These are phyloP conservation scores for Alauda arvensis DNA, from an alignment of 2,797 vertebrate genomes.

Conservation along the genomic window DNA sequence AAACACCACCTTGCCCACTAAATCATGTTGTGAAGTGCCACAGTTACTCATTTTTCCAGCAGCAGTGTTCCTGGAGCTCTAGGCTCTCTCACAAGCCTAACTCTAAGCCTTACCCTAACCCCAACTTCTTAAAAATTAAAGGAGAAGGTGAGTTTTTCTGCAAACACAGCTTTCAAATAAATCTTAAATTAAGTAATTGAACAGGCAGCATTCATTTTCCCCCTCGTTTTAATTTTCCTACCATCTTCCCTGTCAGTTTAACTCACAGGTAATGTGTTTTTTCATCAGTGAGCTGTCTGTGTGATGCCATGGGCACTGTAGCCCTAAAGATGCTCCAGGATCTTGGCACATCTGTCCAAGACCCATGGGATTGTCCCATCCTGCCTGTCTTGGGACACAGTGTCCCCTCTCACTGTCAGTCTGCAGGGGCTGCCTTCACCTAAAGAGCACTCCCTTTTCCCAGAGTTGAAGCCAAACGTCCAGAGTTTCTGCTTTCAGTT, in stretches of 20 bases:
- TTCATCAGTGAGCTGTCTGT: rapidly evolving
- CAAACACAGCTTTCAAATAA: conserved; percentile 22
- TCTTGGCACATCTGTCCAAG: not conserved
- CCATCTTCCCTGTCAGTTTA: not conserved
- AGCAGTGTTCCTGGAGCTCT: not conserved
- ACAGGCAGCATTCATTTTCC: not conserved
- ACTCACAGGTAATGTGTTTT: not conserved
- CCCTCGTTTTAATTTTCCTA: not conserved
- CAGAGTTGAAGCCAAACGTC: not conserved
- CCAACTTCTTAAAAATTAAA: conserved; percentile 17
- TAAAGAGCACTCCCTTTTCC: not conserved
- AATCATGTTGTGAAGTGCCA: not conserved
- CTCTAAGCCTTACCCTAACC: not conserved
- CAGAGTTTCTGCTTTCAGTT: not conserved
- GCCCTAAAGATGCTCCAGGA: not conserved
- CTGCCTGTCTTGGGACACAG: not conserved
- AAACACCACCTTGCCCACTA: not conserved
- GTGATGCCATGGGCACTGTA: not conserved
- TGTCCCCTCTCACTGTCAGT: rapidly evolving
- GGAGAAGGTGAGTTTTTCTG: not conserved
- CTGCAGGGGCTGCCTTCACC: not conserved
- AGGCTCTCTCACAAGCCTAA: not conserved
- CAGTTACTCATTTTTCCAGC: not conserved
- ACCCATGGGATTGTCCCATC: rapidly evolving
- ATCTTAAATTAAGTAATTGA: conserved; percentile 28